phyloP scores from a whole-genome alignment of 2,797 vertebrate genomes.

The Etheostoma nigrum region DNA sequence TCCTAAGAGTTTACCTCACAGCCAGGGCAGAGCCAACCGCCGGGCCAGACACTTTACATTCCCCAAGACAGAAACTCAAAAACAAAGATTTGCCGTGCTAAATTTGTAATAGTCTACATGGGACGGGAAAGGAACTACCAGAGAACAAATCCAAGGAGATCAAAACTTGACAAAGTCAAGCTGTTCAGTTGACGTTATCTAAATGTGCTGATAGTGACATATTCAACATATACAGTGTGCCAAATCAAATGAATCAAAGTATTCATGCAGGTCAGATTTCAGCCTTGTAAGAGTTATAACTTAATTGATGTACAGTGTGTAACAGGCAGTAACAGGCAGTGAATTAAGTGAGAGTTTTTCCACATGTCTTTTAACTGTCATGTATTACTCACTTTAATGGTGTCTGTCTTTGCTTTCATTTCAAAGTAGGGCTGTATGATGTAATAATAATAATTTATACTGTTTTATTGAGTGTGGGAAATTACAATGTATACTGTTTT shows the following conservation, averaged over 20 bases:
- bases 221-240: conserved; percentile 21
- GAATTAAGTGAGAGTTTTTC: conserved; percentile 18
- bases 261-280: conserved; percentile 32
- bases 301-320: neutral
- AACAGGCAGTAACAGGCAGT: neutral
- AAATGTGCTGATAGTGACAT: conserved; percentile 28
- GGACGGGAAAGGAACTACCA: conserved; percentile 19
- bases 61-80: conserved; percentile 56
- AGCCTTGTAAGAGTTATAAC: conserved; percentile 8
- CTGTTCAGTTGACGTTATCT: conserved; percentile 39
- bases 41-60: conserved; percentile 67
- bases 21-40: conserved; percentile 26
- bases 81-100: conserved; percentile 55
- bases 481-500: too few relatives aligned
- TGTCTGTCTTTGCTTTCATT: conserved; percentile 21
- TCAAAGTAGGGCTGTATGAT: neutral
- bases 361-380: conserved; percentile 12
- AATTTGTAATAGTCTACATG: conserved; percentile 50
- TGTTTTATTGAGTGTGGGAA: too few relatives aligned
- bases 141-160: conserved; percentile 45
- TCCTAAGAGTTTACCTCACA: conserved; percentile 42
- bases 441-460: too few relatives aligned
- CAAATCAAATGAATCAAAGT: conserved; percentile 35
- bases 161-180: conserved; percentile 38
- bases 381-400: neutral